phyloP scores from a whole-genome alignment of 1,140 invertebrate species.

The Elysia chlorotica region DNA sequence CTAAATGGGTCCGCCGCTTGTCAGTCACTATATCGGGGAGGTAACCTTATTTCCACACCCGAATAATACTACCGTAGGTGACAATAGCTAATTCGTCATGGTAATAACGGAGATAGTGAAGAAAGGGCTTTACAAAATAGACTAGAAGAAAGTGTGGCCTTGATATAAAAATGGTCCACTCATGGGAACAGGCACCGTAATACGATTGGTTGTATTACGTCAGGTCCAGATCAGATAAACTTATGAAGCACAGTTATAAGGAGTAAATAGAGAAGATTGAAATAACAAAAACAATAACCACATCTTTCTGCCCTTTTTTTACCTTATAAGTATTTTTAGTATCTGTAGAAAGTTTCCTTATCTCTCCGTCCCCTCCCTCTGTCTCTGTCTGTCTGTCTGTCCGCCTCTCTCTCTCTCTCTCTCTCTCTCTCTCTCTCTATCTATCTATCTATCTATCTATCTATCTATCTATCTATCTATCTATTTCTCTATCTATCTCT shows the following conservation, averaged over 20 bases:
- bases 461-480: constrained; percentile 2
- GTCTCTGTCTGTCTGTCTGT: not conserved
- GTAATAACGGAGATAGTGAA: no score
- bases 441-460: not conserved
- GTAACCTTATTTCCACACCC: no score
- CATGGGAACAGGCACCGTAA: no score
- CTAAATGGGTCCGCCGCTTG: no score
- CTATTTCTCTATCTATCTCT: not conserved
- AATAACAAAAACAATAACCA: not conserved
- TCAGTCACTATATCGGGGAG: no score
- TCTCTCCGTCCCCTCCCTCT: not conserved
- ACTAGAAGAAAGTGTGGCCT: no score
- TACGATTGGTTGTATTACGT: not conserved
- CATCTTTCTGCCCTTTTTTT: not conserved
- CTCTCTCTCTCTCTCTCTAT: not conserved
- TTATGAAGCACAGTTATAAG: not conserved
- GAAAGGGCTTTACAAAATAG: no score
- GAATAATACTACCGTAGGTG: no score
- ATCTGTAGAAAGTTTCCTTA: not conserved
- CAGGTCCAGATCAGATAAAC: not conserved
- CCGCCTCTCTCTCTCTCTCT: not conserved
- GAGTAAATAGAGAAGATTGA: not conserved
- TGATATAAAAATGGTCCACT: no score
- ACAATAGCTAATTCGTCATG: no score
- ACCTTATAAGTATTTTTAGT: no score